Evolutionary conservation across 2,113 vertebrate species (phyloP), one percentile per base, ranked within the genome.

Genomic region (Ramphastos sulfuratus): DNA sequence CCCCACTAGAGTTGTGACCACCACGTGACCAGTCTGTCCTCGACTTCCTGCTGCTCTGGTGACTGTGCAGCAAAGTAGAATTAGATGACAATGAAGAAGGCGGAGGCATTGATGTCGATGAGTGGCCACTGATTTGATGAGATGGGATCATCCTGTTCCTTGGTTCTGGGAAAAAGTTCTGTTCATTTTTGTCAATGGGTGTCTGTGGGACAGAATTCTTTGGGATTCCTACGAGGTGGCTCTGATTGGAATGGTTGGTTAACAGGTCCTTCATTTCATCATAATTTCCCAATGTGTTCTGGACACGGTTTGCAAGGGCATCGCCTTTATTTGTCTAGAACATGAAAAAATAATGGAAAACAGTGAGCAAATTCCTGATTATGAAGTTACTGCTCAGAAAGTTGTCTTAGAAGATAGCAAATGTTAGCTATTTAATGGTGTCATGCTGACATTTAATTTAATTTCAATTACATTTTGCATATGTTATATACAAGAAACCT

Each of bases 241-340:
- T 99, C 97, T 99, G 99, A 97, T 99, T 99, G 79, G 99, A 99
- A 91, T 99, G 99, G 97, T 98, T 99, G 89, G 98, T 99, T 96
- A 99, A 93, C 78, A 99, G 97, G 95, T 99, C 99, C 94, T 99
- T 99, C 99, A 99, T 99, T 96, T 99, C 98, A 92, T 99, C 99
- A 23, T 99, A 99, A 95, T 98, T 99, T 93, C 99, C 99, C 97
- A 99, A 85, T 1, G 99, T 99, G 96, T 98, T 99, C 98, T 99
- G 99, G 94, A 99, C 98, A 65, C 98, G 98, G 96, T 97, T 99
- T 94, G 99, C 98, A 97, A 99, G 97, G n/a, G 98, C 98, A 63
- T 99, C 98, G 4, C 98, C 99, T 98, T 99, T 99, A 98, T 98
- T 99, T 93, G 99, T 99, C 99, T 99, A 96, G 96, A 98, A 96